Percentiles rank a stretch among this genome's conserved stretches.
Conservation (phyloP, 2,113 vertebrate species). For the Alethe castanea region DNA sequence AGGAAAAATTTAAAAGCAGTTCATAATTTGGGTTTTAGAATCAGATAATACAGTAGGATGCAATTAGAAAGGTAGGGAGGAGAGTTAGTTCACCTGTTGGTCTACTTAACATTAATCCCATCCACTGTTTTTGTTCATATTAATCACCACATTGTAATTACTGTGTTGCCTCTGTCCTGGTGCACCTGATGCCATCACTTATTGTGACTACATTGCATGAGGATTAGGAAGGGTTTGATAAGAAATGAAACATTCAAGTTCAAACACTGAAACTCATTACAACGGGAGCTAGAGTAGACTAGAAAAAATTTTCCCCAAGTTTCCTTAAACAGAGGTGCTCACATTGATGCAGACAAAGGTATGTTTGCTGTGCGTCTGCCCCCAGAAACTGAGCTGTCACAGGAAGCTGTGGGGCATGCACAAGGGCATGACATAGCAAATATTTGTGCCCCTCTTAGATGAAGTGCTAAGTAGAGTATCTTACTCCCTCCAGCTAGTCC, state of each 20-base stretch:
- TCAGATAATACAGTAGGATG: background rate
- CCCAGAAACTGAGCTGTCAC: background rate
- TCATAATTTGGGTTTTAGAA: background rate
- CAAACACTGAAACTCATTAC: background rate
- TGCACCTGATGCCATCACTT: background rate
- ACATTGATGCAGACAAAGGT: background rate
- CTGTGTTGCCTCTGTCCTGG: background rate
- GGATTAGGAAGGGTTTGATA: background rate
- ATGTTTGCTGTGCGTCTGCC: background rate
- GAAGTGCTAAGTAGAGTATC: background rate
- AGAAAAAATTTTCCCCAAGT: background rate
- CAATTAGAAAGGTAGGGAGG: background rate
- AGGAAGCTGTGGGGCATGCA: background rate
- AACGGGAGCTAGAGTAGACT: background rate
- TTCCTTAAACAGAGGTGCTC: background rate
- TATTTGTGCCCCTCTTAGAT: too few species aligned
- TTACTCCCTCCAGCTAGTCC: background rate
- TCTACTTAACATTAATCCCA: background rate
- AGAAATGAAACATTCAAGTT: background rate
- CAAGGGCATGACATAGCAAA: accelerated
- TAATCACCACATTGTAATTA: background rate
- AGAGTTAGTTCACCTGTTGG: background rate
- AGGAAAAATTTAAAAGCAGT: background rate
- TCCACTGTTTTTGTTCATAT: background rate
- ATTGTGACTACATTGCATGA: background rate